phyloP scores from a whole-genome alignment of 2,888 invertebrate species.

The Orchesella flavescens region DNA sequence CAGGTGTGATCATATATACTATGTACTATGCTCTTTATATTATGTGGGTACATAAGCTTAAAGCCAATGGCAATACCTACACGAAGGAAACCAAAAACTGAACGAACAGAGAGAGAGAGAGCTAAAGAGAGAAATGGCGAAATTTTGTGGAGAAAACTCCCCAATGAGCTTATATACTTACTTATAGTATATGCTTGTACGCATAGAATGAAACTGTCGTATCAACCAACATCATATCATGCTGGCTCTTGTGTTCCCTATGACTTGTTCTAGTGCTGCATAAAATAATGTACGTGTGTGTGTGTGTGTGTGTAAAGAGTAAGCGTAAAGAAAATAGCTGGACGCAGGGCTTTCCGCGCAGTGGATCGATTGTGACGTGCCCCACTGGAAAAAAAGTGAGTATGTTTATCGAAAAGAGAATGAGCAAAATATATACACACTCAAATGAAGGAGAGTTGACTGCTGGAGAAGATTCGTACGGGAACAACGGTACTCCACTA shows the following conservation, averaged over 20 bases:
- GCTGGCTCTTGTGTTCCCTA: neutral
- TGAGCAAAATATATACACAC: too few species aligned
- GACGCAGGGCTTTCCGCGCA: slow-evolving; percentile 67
- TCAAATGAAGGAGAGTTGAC: too few species aligned
- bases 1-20: slow-evolving; percentile 12
- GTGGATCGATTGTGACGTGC: slow-evolving; percentile 70
- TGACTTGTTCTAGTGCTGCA: neutral
- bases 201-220: neutral
- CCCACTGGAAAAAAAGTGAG: slow-evolving; percentile 27
- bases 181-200: too few species aligned
- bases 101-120: slow-evolving; percentile 9
- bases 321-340: too few species aligned
- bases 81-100: neutral
- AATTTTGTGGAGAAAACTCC: slow-evolving; percentile 42
- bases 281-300: neutral
- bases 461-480: slow-evolving; percentile 2
- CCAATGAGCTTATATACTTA: neutral
- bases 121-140: slow-evolving; percentile 32
- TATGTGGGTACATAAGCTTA: neutral
- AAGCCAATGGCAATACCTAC: neutral
- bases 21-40: too few species aligned
- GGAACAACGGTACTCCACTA: too few species aligned
- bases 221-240: neutral
- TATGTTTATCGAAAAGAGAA: neutral
- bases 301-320: neutral